phyloP scores from a whole-genome alignment of 53 echinoderm and acorn worm species.

The Pentamera pediparva region DNA sequence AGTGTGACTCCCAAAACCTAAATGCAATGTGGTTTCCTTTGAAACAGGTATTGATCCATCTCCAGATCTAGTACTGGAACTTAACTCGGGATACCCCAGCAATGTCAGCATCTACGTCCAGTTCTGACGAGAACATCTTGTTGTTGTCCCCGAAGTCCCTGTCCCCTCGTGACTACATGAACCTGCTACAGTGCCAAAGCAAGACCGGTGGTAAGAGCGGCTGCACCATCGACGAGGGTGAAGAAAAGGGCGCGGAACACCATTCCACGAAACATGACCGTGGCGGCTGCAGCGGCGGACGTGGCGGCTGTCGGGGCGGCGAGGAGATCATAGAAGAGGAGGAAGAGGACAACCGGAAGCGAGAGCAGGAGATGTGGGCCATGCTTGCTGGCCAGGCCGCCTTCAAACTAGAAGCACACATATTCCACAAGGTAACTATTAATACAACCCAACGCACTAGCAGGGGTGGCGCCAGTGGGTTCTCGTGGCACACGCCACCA shows the following conservation, averaged over 20 bases:
- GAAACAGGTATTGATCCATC: no score
- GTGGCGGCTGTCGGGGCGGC: no score
- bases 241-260: neutral
- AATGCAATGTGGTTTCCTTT: no score
- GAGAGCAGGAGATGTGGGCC: constrained; percentile 96
- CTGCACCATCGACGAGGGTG: neutral
- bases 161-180: constrained; percentile 26
- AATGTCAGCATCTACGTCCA: constrained; percentile 4
- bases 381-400: constrained; percentile 98
- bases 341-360: constrained; percentile 75
- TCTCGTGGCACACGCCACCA: no score
- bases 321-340: neutral
- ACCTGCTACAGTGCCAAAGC: constrained; percentile 3
- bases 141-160: constrained; percentile 15
- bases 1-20: no score
- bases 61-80: no score
- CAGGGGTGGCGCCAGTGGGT: no score
- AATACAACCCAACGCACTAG: neutral
- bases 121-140: constrained; percentile 1
- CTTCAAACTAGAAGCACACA: constrained; percentile 85
- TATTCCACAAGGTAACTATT: constrained; percentile 70
- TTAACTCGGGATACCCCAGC: no score
- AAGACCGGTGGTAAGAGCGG: neutral
- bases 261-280: neutral
- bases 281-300: no score